These are phyloP conservation scores for Crotalus tigris DNA, from an alignment of 2,113 vertebrate species.

Conservation along the genomic window DNA sequence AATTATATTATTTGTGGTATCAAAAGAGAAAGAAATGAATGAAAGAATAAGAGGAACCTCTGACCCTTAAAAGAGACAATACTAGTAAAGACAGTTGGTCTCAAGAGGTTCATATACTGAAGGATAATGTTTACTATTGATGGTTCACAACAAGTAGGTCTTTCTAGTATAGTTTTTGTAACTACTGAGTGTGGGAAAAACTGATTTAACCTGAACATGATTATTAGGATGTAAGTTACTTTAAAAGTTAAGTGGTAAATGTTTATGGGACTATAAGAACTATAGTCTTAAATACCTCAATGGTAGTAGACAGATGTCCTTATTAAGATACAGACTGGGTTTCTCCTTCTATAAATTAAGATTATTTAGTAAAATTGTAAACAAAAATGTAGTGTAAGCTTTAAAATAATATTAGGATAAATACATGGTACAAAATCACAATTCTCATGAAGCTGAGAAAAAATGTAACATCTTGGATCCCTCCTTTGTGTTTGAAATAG, in stretches of 20 bases:
- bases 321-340: background rate
- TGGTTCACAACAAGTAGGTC: background rate
- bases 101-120: background rate
- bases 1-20: slow-evolving; percentile 6
- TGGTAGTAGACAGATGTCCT: background rate
- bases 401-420: too few species aligned
- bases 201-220: background rate
- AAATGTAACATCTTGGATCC: too few species aligned
- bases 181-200: background rate
- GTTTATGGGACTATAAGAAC: background rate
- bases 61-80: background rate
- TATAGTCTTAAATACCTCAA: background rate
- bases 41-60: background rate
- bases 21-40: background rate
- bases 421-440: too few species aligned
- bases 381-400: background rate
- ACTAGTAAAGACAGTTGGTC: background rate
- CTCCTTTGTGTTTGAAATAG: too few species aligned
- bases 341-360: background rate
- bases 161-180: background rate
- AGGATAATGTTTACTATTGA: background rate
- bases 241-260: background rate
- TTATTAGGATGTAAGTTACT: background rate
- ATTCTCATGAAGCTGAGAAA: too few species aligned
- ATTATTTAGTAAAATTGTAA: background rate